phyloP scores from a whole-genome alignment of 2,888 invertebrate species.

The Dynastes hyllus region DNA sequence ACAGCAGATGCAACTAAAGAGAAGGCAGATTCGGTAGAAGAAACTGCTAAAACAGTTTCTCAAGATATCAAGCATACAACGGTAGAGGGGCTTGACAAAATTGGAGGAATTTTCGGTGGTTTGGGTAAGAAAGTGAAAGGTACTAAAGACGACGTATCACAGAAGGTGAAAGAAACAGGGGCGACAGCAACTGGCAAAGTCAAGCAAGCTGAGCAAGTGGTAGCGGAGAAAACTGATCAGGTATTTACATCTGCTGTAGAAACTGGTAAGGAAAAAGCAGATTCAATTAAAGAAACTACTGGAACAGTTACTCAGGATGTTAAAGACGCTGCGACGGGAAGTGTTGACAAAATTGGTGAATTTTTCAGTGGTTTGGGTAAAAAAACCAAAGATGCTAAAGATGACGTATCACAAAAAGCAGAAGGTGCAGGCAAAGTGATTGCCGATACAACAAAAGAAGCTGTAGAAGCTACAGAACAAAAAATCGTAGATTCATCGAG shows the following conservation, averaged over 20 bases:
- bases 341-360: slow-evolving; percentile 64
- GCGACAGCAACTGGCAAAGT: slow-evolving; percentile 8
- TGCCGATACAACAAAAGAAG: slow-evolving; percentile 41
- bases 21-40: slow-evolving; percentile 44
- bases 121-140: slow-evolving; percentile 54
- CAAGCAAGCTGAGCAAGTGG: slow-evolving; percentile 46
- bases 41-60: slow-evolving; percentile 51
- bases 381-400: slow-evolving; percentile 48
- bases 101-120: slow-evolving; percentile 53
- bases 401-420: slow-evolving; percentile 35
- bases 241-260: neutral
- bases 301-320: slow-evolving; percentile 52
- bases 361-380: slow-evolving; percentile 58
- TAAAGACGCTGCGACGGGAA: slow-evolving; percentile 49
- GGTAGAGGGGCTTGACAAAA: slow-evolving; percentile 53
- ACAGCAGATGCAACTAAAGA: slow-evolving; percentile 37
- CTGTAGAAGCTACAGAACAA: slow-evolving; percentile 37
- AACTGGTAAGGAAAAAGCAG: slow-evolving; percentile 37
- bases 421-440: neutral
- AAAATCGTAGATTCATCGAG: neutral
- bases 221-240: neutral
- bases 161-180: slow-evolving; percentile 37
- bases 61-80: slow-evolving; percentile 49
- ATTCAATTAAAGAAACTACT: slow-evolving; percentile 47
- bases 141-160: slow-evolving; percentile 57